Percentiles rank a stretch among this genome's conserved stretches.
phyloP scores from a whole-genome alignment of 1,140 invertebrate species.

The Conus ventricosus region DNA sequence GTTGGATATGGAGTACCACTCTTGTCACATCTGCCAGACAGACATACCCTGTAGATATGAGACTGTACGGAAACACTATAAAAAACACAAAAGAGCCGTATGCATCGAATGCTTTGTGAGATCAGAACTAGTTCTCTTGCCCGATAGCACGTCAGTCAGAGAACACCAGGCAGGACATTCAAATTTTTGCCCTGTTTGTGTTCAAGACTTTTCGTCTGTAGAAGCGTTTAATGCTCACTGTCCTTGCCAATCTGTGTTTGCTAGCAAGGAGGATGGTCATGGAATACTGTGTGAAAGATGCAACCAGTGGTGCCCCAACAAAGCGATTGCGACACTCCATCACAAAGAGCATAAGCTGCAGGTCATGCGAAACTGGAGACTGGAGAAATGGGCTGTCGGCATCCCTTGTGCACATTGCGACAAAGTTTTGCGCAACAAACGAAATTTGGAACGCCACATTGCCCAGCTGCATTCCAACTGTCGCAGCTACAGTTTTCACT shows the following conservation, averaged over 20 bases:
- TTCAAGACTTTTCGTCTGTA: background rate
- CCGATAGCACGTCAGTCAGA: background rate
- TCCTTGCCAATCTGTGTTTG: background rate
- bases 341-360: slow-evolving; percentile 19
- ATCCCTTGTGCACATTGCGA: background rate
- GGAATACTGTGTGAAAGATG: background rate
- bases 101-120: slow-evolving; percentile 1
- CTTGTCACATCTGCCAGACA: background rate
- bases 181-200: background rate
- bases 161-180: background rate
- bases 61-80: slow-evolving; percentile 3
- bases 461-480: background rate
- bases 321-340: background rate
- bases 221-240: background rate
- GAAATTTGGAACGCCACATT: background rate
- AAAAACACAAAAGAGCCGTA: background rate
- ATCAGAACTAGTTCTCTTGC: slow-evolving; percentile 5
- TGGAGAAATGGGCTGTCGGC: background rate
- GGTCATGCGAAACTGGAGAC: background rate
- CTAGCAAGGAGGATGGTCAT: background rate
- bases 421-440: slow-evolving; percentile 18
- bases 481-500: slow-evolving; percentile 17
- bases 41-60: background rate
- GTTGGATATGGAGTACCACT: slow-evolving; percentile 9
- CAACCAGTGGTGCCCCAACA: slow-evolving; percentile 15